Base-by-base conservation (phyloP, 2,888 invertebrate genomes). In the Cabera pusaria region DNA sequence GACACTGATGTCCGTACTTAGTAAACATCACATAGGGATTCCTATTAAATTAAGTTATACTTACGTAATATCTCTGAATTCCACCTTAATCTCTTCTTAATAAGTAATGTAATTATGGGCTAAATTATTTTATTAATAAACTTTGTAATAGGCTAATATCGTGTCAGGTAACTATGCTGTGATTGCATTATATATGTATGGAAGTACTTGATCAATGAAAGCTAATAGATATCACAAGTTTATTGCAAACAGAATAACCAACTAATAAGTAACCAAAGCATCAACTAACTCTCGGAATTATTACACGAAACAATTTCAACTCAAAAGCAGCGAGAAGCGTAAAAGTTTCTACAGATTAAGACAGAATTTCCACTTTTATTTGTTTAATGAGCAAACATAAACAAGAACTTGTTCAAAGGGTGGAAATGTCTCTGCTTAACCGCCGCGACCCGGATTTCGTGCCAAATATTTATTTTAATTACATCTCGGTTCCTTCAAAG, bases 381-480 rank as follows among this genome's bases (percentile, higher is more conserved):
- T 83, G 78, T 80, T 79, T 81, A 83, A 83, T 79, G 79, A 82
- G 84, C 74, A 81, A 86, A 85, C 81, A 81, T 75, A 85, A 87
- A 87, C 84, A 86, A 76, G 72, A 83, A 86, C 71, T 86, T 81
- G 76, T 77, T 85, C 86, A 87, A 86, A 86, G 86, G 82, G 81
- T 78, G 72, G 71, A 71, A 83, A 85, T 78, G 82, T 81, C 82
- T 81, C 76, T 72, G 73, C 80, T 78, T 82, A 85, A 84, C 84
- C 83, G 65, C 81, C 64, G 65, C 72, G 73, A 76, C 82, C 82
- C 79, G 75, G 83, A 84, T 86, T 85, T 79, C 68, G 74, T 72
- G 80, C 77, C 85, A 85, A 87, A 86, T 87, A 86, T 85, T 87
- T 86, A 85, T 85, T 85, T 85, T 85, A 87, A 85, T 87, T 85